Evolutionary conservation across 92 coral and sea anemone genomes (phyloP), one percentile per base, ranked within the genome.

Genomic region (Zoanthus gigantus): DNA sequence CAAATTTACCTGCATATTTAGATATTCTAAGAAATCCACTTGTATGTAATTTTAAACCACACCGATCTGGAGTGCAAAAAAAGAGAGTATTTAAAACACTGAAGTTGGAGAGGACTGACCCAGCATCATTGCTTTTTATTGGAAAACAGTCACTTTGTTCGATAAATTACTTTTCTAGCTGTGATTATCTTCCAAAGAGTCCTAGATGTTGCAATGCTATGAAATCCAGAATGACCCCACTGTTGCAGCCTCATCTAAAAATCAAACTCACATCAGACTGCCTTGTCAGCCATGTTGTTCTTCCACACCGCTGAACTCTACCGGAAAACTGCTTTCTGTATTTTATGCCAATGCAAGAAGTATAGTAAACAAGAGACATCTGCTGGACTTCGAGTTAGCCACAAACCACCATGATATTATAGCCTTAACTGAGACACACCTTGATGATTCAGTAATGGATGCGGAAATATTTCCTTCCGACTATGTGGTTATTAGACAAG

Each of bases 391-490:
- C 48, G 47, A 72, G 48, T 4, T 83, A 37, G 47, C 32, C 10
- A 71, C 32, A 45, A 46, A 63, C 6, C 10, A 5, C 29, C 6
- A 0, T 2, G 46, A 83, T 17, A 72, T 83, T 4, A 69, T 83
- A 42, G 58, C 69, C 5, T 42, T 83, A 5, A 83, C 78, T 11
- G 50, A 83, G 37, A 83, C 67, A 8, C 78, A 68, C 14, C 44
- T 83, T 6, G 87, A 83, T 11, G 4, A 15, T 5, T 69, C 29
- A n/a, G 63, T 83, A 6, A 1, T 17, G 29, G 45, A 71, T 16
- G 37, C 78, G 18, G 50, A 83, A 71, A 68, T 83, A 32, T 83
- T 83, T 10, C 87, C 87, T 3, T 6, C 76, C 42, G 44, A 69
- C 46, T 69, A 57, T 13, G 46, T 63, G 34, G 76, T 83, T 8